Percentiles rank a stretch among this genome's conserved stretches.
phyloP scores from a whole-genome alignment of 2,888 invertebrate genomes.

The Pyrochroa serraticornis region DNA sequence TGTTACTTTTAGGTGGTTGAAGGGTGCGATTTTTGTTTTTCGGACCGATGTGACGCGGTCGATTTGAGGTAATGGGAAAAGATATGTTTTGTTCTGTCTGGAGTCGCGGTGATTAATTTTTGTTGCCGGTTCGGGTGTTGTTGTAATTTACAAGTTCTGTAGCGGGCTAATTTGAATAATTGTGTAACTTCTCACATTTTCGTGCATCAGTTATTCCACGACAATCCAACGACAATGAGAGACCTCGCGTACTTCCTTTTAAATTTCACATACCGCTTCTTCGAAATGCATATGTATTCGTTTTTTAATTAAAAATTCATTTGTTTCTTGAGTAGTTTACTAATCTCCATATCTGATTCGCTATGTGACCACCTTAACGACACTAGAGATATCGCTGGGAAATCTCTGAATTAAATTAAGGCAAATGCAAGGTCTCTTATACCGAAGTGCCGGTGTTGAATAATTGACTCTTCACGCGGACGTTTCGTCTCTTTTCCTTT shows the following conservation, averaged over 20 bases:
- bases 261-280: constrained; percentile 51
- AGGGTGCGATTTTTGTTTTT: too few relatives aligned
- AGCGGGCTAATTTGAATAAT: constrained; percentile 6
- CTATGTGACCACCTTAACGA: constrained; percentile 54
- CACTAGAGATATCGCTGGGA: constrained; percentile 52
- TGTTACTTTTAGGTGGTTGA: too few relatives aligned
- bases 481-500: constrained; percentile 38
- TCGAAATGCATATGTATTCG: constrained; percentile 52
- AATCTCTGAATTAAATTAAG: constrained; percentile 53
- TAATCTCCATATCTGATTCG: constrained; percentile 55
- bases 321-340: constrained; percentile 51
- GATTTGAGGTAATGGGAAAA: too few relatives aligned
- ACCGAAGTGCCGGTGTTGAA: constrained; percentile 45
- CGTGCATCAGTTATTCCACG: constrained; percentile 30
- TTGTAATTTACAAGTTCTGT: constrained; percentile 1
- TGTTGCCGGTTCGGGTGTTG: not conserved
- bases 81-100: too few relatives aligned
- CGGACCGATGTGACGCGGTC: too few relatives aligned
- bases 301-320: constrained; percentile 53
- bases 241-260: constrained; percentile 35
- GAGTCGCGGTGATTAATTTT: too few relatives aligned
- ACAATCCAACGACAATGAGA: constrained; percentile 29
- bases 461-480: constrained; percentile 44
- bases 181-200: constrained; percentile 30
- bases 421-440: constrained; percentile 51